Evolutionary conservation across 2,797 vertebrate genomes (phyloP), one percentile per base, ranked within the genome.

Genomic region (Cossypha niveicapilla): DNA sequence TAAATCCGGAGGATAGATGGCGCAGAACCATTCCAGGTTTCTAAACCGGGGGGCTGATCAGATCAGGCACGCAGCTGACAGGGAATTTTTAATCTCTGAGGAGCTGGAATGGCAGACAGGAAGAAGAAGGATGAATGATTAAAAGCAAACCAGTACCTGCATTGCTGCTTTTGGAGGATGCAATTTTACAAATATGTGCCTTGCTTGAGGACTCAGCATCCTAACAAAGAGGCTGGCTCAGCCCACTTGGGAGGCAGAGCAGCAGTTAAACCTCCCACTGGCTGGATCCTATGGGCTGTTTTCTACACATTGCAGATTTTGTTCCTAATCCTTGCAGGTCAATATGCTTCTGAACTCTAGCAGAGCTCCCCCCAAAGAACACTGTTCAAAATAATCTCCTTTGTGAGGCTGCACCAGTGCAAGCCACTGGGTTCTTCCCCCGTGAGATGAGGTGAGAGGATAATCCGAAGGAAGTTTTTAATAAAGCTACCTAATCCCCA

Each of bases 91-190:
- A 80, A 58, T 77, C 54, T 65, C 50, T 7, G 13, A 75, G 76
- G 54, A 88, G 39, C 45, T 92, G 70, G 61, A 90, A 88, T 5
- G 18, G 83, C 50, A 92, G 79, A 53, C 45, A 80, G 73, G 72
- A 92, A 77, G 42, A 39, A 57, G 16, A 34, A 68, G 73, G 30
- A 42, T 35, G 54, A 80, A 71, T 72, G 44, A 77, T 65, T 62
- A 77, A 90, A 93, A 95, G 88, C 68, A 94, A 90, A 93, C 13
- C 45, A 45, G 61, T 54, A 94, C 68, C 73, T 92, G 86, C 82
- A 72, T 67, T 88, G 80, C 83, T 78, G 68, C 86, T 81, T 93
- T 83, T 67, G 50, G 68, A 86, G 87, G 79, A 88, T 47, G 54
- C 74, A 83, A 86, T 86, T 76, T 90, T 86, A 86, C 90, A 92